A percentile compares a stretch with the other conserved stretches of the same genome.
phyloP scores from a whole-genome alignment of 2,113 vertebrate species.

The Colaptes auratus region DNA sequence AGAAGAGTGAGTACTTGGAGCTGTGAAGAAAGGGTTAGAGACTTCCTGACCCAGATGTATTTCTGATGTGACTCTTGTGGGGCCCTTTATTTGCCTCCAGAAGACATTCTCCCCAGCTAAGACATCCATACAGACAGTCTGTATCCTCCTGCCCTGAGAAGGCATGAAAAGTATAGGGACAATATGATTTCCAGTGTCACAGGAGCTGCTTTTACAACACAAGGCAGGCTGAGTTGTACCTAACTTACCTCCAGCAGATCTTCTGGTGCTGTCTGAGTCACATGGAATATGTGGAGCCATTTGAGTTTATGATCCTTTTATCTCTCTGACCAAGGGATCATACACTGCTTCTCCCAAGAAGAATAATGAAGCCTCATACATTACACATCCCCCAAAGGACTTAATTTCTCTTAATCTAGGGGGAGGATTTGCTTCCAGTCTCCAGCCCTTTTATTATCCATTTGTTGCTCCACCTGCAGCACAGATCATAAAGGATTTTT shows the following conservation, averaged over 20 bases:
- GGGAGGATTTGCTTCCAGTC: slow-evolving; percentile 37
- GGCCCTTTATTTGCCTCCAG: neutral
- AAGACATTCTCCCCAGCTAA: neutral
- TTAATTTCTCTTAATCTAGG: slow-evolving; percentile 36
- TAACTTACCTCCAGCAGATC: neutral
- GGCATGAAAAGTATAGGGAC: neutral
- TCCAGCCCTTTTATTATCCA: slow-evolving; percentile 31
- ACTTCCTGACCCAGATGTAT: neutral
- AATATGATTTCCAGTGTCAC: neutral
- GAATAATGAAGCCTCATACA: slow-evolving; percentile 32
- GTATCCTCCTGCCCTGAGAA: neutral
- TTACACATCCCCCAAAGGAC: slow-evolving; percentile 24
- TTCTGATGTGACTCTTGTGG: neutral
- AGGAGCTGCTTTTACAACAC: neutral
- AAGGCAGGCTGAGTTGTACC: neutral
- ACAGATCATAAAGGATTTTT: slow-evolving; percentile 31
- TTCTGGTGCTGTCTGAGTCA: slow-evolving; percentile 8
- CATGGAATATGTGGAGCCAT: neutral
- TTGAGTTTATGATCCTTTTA: slow-evolving; percentile 25
- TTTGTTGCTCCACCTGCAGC: slow-evolving; percentile 28
- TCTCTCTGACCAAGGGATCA: slow-evolving; percentile 16
- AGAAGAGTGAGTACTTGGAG: neutral
- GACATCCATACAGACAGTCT: neutral
- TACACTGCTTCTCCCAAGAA: neutral
- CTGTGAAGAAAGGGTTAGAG: neutral